phyloP scores from a whole-genome alignment of 2,797 vertebrate species.

The Coluber constrictor region DNA sequence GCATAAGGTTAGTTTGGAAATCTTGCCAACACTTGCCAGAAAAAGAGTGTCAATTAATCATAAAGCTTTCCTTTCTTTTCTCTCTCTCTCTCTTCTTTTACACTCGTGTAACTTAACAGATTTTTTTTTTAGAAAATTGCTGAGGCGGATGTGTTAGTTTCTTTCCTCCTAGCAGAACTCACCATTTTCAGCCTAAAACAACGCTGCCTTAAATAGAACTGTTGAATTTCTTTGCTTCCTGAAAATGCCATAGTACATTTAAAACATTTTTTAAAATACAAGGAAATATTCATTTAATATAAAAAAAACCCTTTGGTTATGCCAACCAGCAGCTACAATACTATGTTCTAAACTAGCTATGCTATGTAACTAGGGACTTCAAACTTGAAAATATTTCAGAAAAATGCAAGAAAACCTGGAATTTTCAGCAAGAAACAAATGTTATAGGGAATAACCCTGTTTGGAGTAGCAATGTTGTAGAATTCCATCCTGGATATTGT shows the following conservation, averaged over 20 bases:
- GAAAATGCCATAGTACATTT: constrained; percentile 13
- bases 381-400: constrained; percentile 54
- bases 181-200: constrained; percentile 69
- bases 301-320: constrained; percentile 52
- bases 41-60: constrained; percentile 79
- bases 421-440: constrained; percentile 20
- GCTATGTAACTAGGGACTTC: constrained; percentile 27
- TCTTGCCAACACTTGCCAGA: constrained; percentile 74
- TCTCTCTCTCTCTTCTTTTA: constrained; percentile 51
- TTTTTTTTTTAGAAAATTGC: constrained; percentile 59
- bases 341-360: constrained; percentile 32
- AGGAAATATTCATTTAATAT: constrained; percentile 61
- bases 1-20: constrained; percentile 63
- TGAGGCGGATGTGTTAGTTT: constrained; percentile 63
- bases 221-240: constrained; percentile 56
- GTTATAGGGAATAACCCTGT: constrained; percentile 41
- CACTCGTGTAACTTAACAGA: constrained; percentile 67
- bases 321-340: constrained; percentile 50
- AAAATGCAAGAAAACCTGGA: constrained; percentile 47
- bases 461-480: constrained; percentile 36
- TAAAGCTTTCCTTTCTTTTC: constrained; percentile 36
- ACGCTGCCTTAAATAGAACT: constrained; percentile 66
- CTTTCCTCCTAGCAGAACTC: constrained; percentile 54
- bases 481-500: constrained; percentile 40
- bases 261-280: constrained; percentile 32